Evolutionary conservation across 2,113 vertebrate genomes (phyloP).

Genomic region (Coregonus clupeaformis): DNA sequence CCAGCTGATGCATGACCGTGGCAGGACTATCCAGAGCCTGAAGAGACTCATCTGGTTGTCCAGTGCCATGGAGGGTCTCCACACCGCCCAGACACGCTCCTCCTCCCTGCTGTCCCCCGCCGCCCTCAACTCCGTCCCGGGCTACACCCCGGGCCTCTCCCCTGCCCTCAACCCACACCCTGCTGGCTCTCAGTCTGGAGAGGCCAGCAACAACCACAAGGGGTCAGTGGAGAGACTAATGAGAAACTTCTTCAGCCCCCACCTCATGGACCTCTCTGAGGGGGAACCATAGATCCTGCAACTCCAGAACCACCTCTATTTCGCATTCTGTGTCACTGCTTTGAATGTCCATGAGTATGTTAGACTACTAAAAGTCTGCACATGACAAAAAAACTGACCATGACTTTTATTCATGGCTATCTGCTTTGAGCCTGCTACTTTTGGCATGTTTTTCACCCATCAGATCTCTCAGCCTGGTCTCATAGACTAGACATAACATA

Average conservation of each 20-base stretch:
- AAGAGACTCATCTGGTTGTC: conserved; percentile 81
- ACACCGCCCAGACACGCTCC: conserved; percentile 69
- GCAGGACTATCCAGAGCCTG: conserved; percentile 75
- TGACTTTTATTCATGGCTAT: no score
- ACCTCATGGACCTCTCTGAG: conserved; percentile 44
- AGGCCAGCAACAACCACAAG: conserved; percentile 18
- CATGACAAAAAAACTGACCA: no score
- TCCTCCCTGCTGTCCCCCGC: conserved; percentile 66
- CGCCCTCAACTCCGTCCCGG: conserved; percentile 43
- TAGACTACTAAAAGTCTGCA: no score
- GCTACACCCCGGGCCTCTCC: not conserved
- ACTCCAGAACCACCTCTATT: not conserved
- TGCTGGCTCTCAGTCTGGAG: conserved; percentile 21
- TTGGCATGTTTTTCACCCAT: no score
- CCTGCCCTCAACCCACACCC: conserved; percentile 10
- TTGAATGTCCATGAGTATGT: no score
- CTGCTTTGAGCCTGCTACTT: no score
- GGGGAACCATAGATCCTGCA: conserved; percentile 38
- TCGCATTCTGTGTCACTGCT: no score
- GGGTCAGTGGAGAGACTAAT: conserved; percentile 50
- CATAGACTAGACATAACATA: no score
- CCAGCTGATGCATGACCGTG: conserved; percentile 78
- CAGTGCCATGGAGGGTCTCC: conserved; percentile 71
- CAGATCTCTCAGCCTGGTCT: no score
- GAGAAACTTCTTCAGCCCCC: conserved; percentile 63